Conservation (phyloP, 2,113 vertebrate genomes). For the Solea solea region DNA sequence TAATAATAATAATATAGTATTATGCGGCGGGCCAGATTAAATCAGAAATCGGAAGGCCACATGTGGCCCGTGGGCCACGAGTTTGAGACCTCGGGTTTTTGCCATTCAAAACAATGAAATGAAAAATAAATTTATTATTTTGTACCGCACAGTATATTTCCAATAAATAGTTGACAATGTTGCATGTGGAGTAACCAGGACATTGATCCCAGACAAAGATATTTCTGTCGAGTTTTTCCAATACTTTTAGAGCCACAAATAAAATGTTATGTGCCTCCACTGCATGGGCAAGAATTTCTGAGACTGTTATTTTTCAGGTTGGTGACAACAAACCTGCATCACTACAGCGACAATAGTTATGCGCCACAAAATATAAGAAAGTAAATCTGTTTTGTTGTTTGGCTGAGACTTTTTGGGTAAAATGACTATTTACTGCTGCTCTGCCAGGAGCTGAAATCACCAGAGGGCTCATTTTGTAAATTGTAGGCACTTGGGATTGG, state of each 20-base stretch:
- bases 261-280: neutral
- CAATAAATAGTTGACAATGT: neutral
- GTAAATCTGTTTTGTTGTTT: neutral
- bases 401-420: too few relatives aligned
- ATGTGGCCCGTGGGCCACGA: too few relatives aligned
- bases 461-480: constrained; percentile 28
- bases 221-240: neutral
- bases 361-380: too few relatives aligned
- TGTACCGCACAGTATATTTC: neutral
- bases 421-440: too few relatives aligned
- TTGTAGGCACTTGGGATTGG: constrained; percentile 32
- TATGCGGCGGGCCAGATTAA: too few relatives aligned
- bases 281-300: too few relatives aligned
- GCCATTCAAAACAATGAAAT: neutral
- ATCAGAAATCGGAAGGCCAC: too few relatives aligned
- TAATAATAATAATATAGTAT: too few relatives aligned
- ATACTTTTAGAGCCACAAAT: neutral
- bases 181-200: neutral
- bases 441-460: neutral
- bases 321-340: too few relatives aligned
- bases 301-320: too few relatives aligned
- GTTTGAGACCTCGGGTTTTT: neutral
- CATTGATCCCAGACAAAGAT: neutral
- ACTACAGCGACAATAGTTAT: too few relatives aligned
- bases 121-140: neutral